Conservation (phyloP, 1,140 invertebrate genomes). For the Magallana gigas region DNA sequence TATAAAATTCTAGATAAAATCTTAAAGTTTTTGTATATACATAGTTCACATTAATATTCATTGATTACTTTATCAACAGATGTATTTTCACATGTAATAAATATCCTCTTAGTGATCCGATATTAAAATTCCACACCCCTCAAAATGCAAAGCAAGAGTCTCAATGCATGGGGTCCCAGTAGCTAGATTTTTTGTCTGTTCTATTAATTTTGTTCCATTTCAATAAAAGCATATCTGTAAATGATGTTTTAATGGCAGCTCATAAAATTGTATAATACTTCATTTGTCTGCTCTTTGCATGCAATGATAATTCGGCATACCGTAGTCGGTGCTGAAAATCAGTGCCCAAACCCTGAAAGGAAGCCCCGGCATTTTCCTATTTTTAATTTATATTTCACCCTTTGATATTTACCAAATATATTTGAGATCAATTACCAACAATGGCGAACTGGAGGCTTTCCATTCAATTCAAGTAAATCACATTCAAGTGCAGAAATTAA, state of each 20-base stretch:
- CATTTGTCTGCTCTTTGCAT: neutral
- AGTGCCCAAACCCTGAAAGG: neutral
- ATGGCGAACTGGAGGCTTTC: neutral
- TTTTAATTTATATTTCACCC: slow-evolving; percentile 33
- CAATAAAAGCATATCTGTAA: neutral
- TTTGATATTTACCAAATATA: slow-evolving; percentile 37
- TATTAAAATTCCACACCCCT: slow-evolving; percentile 14
- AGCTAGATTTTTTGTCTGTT: neutral
- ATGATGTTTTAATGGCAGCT: slow-evolving; percentile 20
- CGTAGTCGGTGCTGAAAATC: neutral
- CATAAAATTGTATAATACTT: slow-evolving; percentile 2
- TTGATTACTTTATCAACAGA: neutral
- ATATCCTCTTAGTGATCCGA: neutral
- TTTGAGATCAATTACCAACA: slow-evolving; percentile 3
- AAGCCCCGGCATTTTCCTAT: neutral
- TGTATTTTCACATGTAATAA: slow-evolving; percentile 9
- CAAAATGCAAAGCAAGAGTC: neutral
- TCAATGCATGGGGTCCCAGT: neutral
- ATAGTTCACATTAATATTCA: no score
- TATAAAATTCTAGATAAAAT: no score
- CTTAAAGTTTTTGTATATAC: no score
- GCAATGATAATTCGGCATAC: neutral
- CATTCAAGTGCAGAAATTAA: slow-evolving; percentile 15
- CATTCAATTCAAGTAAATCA: slow-evolving; percentile 9
- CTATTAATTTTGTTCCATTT: slow-evolving; percentile 8